Conservation (phyloP, 2,888 invertebrate species). For the Rhopalosiphum nymphaeae region DNA sequence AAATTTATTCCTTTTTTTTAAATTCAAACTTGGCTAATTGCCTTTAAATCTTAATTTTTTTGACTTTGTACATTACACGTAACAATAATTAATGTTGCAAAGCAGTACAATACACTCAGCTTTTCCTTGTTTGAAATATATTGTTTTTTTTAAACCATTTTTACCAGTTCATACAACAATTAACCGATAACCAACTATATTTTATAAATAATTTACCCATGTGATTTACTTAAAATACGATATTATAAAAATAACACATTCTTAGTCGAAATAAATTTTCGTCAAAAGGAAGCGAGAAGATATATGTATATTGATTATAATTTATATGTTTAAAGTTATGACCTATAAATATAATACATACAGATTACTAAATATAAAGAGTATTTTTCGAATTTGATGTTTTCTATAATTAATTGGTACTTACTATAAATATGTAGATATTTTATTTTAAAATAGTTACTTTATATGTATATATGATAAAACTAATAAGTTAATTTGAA, state of each 20-base stretch:
- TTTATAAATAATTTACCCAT: not conserved
- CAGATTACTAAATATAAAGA: too few relatives aligned
- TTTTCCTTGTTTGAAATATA: not conserved
- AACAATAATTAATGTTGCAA: not conserved
- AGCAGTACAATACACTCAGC: not conserved
- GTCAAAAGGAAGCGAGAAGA: not conserved
- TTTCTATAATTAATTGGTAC: too few relatives aligned
- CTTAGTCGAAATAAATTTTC: not conserved
- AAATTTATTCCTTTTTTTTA: not conserved
- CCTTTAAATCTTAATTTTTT: slow-evolving; percentile 9
- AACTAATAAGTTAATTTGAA: not conserved
- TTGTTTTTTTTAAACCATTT: not conserved
- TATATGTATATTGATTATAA: not conserved
- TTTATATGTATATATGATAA: not conserved
- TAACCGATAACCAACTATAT: not conserved
- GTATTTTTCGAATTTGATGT: too few relatives aligned
- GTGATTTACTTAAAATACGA: not conserved
- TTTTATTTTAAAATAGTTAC: too few relatives aligned
- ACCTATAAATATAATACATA: not conserved
- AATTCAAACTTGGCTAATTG: slow-evolving; percentile 29
- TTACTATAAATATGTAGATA: too few relatives aligned
- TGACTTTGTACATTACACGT: not conserved
- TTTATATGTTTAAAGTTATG: not conserved
- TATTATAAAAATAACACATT: not conserved
- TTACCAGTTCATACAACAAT: not conserved